These are phyloP conservation scores for Lacerta bilineata DNA, from an alignment of 2,797 vertebrate genomes.

Conservation along the genomic window DNA sequence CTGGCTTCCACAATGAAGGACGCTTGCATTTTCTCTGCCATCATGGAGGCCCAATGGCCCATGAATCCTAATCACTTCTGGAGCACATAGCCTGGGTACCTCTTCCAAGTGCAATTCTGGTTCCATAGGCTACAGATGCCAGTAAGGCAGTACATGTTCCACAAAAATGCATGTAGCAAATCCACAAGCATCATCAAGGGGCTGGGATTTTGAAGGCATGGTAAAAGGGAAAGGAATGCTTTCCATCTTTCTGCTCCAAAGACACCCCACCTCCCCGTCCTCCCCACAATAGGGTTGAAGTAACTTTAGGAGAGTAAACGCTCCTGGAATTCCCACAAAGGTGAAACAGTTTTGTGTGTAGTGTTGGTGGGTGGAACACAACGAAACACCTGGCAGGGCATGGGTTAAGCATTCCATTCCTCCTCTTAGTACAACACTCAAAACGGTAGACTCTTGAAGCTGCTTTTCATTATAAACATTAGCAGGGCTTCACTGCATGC, in stretches of 20 bases:
- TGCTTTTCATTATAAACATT: background rate
- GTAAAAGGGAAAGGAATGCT: background rate
- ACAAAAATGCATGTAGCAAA: background rate
- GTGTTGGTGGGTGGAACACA: background rate
- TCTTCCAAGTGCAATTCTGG: background rate
- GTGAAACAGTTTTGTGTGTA: background rate
- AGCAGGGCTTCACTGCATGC: background rate
- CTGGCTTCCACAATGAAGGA: constrained; percentile 35
- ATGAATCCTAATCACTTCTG: background rate
- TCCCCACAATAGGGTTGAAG: background rate
- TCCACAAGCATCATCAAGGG: background rate
- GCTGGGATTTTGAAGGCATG: background rate
- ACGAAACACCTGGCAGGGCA: background rate
- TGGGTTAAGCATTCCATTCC: background rate
- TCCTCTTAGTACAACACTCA: background rate
- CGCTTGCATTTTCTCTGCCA: background rate
- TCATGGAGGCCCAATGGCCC: rapidly evolving
- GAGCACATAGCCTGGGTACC: background rate
- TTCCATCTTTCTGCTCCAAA: background rate
- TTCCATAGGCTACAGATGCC: background rate
- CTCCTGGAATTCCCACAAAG: background rate
- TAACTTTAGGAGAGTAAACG: background rate
- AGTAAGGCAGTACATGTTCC: background rate
- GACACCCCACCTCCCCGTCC: background rate
- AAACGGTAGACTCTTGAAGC: background rate